Evolutionary conservation across 2,797 vertebrate species (phyloP), one percentile per base, ranked within the genome.

Genomic region (Arvicola amphibius): DNA sequence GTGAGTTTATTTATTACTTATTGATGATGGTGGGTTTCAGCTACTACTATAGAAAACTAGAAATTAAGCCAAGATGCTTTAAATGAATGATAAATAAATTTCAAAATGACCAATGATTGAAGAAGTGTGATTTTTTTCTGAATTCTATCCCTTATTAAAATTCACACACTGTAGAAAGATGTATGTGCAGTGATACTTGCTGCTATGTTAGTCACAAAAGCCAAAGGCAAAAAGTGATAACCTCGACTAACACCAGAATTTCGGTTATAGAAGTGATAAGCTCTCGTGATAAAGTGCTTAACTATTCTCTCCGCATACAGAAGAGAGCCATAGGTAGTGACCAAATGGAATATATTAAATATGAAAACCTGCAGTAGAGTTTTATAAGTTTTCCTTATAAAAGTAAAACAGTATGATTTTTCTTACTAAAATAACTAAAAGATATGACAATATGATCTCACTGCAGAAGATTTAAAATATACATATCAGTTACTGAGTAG

Each of bases 111-210:
- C 19, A 51, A 46, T 91, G 13, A 6, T 40, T 59, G n/a, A 93
- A 94, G 27, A 76, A 91, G 16, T 11, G 1, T 19, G 19, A n/a
- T 93, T 87, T 43, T 91, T 73, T 94, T 43, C 87, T 78, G 16
- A 14, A 74, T 61, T 93, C 56, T 78, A 9, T 46, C 34, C 71
- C 53, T 63, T 78, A 63, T 56, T 69, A 59, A 94, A 96, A 96
- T 81, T 87, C 16, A 56, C 8, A 85, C 25, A 84, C 10, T 61
- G 56, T 17, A 43, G 6, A 83, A 61, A 81, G 14, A 43, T 61
- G 13, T 40, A 29, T 43, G n/a, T 17, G 59, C 37, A 63, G 25
- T 0, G 2, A 29, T 17, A 32, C 27, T 84, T 63, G 5, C 0
- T 63, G 27, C 37, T 61, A 63, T 63, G 9, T 61, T 40, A 61